A percentile compares a stretch with the other conserved stretches of the same genome.
Conservation (phyloP, 2,113 vertebrate genomes). For the Heloderma charlesbogerti region DNA sequence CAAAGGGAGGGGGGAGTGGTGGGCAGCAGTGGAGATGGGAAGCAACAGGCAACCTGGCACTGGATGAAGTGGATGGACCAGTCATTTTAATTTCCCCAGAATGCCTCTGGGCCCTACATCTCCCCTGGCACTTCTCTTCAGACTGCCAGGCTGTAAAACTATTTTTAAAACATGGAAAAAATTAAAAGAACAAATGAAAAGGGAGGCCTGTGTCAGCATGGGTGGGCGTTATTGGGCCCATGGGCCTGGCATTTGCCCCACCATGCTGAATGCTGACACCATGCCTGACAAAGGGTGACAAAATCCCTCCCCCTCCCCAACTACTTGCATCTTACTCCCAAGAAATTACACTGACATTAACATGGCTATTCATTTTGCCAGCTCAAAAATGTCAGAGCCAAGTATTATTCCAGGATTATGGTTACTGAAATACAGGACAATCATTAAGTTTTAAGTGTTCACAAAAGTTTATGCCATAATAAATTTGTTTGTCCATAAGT, state of each 20-base stretch:
- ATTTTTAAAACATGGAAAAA: neutral
- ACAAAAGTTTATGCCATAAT: no score
- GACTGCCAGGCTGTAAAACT: neutral
- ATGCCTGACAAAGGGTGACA: neutral
- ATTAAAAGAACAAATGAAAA: neutral
- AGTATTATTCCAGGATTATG: neutral
- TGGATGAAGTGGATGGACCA: neutral
- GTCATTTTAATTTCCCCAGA: neutral
- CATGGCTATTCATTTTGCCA: neutral
- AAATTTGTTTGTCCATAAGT: no score
- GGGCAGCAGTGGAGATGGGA: neutral
- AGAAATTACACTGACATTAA: neutral
- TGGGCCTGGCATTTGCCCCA: neutral
- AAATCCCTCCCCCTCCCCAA: neutral
- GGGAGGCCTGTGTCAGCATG: no score
- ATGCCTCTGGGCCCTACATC: neutral
- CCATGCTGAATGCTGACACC: neutral
- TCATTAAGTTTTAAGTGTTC: neutral
- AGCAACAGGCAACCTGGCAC: neutral
- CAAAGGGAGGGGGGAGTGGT: neutral
- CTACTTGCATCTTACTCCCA: neutral
- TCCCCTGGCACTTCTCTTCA: neutral
- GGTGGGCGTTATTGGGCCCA: no score
- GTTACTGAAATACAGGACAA: neutral
- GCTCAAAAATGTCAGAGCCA: neutral